Evolutionary conservation across 2,113 vertebrate species (phyloP).

Genomic region (Acanthisitta chloris): DNA sequence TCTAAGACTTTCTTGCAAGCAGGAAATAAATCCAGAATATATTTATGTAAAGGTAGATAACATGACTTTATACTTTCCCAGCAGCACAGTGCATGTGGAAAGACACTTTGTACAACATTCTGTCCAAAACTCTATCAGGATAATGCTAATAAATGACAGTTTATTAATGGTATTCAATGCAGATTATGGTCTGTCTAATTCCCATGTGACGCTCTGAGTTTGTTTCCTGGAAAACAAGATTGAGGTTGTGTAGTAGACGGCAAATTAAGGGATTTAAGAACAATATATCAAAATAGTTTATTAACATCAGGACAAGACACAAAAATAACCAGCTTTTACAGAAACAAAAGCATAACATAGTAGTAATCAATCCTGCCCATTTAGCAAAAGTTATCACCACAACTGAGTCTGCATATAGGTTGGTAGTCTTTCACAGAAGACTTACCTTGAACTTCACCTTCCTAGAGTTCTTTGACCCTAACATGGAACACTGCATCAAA

Average conservation of each 20-base stretch:
- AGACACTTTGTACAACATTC: not conserved
- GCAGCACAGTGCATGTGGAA: not conserved
- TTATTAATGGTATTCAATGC: not conserved
- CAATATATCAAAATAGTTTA: slow-evolving; percentile 44
- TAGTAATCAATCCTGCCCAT: not conserved
- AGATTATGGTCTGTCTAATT: not conserved
- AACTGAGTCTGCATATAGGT: not conserved
- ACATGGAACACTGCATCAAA: not conserved
- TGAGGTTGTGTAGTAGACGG: not conserved
- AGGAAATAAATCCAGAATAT: not conserved
- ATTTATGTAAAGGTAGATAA: not conserved
- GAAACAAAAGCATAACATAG: not conserved
- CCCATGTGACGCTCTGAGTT: not conserved
- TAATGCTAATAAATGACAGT: not conserved
- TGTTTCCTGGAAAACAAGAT: not conserved
- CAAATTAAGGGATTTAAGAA: not conserved
- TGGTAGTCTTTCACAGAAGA: not conserved
- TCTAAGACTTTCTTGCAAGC: not conserved
- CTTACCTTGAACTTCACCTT: not conserved
- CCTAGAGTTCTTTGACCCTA: not conserved
- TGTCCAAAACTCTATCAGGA: not conserved
- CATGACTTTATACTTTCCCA: not conserved
- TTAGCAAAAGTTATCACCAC: not conserved
- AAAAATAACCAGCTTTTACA: slow-evolving; percentile 29
- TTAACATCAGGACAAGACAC: not conserved